These are phyloP conservation scores for Pelodiscus sinensis DNA, from an alignment of 2,113 vertebrate species.

Conservation along the genomic window DNA sequence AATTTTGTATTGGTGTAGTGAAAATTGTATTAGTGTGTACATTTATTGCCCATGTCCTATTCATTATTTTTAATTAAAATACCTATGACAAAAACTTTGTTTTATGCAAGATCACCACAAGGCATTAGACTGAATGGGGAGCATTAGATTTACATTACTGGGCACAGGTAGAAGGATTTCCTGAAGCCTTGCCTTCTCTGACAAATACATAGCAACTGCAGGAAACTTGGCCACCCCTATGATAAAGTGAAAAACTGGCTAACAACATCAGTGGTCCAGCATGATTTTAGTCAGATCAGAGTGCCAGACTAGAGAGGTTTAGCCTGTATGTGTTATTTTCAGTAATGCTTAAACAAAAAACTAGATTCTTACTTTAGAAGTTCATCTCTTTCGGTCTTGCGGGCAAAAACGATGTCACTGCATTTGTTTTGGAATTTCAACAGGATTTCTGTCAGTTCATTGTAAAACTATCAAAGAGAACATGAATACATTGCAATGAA, in stretches of 20 bases:
- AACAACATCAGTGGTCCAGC: too few relatives aligned
- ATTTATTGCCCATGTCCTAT: too few relatives aligned
- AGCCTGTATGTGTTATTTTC: not conserved
- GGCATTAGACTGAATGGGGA: not conserved
- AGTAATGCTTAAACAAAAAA: not conserved
- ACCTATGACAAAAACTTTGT: too few relatives aligned
- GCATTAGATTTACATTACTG: not conserved
- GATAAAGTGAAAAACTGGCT: too few relatives aligned
- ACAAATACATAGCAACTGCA: not conserved
- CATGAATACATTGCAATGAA: not conserved
- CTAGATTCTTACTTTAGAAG: constrained; percentile 90
- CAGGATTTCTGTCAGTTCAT: constrained; percentile 95
- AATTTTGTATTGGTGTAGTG: too few relatives aligned
- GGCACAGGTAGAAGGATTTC: not conserved
- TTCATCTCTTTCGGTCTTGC: constrained; percentile 97
- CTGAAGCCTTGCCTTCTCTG: not conserved
- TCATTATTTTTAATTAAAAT: too few relatives aligned
- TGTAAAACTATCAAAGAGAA: constrained; percentile 89
- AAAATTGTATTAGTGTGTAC: too few relatives aligned
- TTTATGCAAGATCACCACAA: not conserved
- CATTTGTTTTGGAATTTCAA: constrained; percentile 98
- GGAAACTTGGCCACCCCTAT: too few relatives aligned
- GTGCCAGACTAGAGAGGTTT: too few relatives aligned
- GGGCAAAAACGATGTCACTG: constrained; percentile 97
- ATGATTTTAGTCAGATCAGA: too few relatives aligned